phyloP scores from a whole-genome alignment of 2,113 vertebrate genomes.

The Oceanodroma tethys region DNA sequence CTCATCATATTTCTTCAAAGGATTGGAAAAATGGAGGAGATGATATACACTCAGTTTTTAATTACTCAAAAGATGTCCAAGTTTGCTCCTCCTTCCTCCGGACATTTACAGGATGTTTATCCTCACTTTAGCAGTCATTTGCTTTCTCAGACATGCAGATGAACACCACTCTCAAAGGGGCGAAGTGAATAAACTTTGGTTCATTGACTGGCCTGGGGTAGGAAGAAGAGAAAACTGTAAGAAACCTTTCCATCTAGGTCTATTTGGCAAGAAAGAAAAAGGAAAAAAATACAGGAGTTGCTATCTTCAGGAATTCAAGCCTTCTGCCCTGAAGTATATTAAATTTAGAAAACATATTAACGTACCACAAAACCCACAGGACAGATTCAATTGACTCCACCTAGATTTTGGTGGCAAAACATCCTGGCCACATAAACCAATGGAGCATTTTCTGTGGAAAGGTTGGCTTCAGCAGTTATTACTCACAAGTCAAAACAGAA shows the following conservation, averaged over 20 bases:
- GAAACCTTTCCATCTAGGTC: conserved; percentile 59
- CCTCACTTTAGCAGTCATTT: background rate
- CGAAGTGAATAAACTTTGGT: conserved; percentile 22
- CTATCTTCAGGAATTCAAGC: conserved; percentile 59
- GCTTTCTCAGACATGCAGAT: background rate
- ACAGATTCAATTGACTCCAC: conserved; percentile 58
- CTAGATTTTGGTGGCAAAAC: conserved; percentile 65
- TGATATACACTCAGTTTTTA: background rate
- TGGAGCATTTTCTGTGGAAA: conserved; percentile 7
- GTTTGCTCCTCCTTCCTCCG: background rate
- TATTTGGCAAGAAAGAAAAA: conserved; percentile 57
- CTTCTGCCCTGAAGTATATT: conserved; percentile 33
- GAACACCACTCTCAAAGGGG: background rate
- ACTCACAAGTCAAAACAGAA: conserved; percentile 69
- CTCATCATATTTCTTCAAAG: background rate
- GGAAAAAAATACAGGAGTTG: conserved; percentile 21
- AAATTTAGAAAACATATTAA: conserved; percentile 66
- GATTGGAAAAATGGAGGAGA: background rate
- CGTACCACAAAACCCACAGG: conserved; percentile 38
- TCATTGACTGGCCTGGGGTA: conserved; percentile 28
- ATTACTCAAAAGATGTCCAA: background rate
- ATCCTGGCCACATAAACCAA: conserved; percentile 46
- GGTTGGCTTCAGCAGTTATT: conserved; percentile 46
- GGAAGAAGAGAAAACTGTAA: background rate
- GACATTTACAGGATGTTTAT: background rate